Base-by-base conservation (phyloP, 2,113 vertebrate genomes). In the Cyprinodon variegatus region DNA sequence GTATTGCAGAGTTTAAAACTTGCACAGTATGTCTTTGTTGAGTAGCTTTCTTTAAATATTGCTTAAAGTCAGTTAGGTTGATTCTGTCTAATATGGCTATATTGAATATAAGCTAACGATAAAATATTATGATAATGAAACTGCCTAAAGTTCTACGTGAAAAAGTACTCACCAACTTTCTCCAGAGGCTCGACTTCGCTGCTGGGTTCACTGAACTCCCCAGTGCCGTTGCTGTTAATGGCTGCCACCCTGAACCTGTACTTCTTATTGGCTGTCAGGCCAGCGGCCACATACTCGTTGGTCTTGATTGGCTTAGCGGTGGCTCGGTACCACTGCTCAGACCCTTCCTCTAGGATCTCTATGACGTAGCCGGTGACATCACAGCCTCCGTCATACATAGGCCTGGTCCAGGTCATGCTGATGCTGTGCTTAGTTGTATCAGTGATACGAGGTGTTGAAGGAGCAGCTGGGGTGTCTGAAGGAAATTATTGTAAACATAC, bases 351-450 rank as follows among this genome's bases (percentile, higher is more conserved):
- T 74, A 97, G 94, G 93, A 99, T 97, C 90, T 99, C 97, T 81
- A 99, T 94, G 67, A 99, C 83, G 1, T 99, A 99, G 62, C 98
- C 97, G 17, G 91, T 90, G 78, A 99, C 96, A 62, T 98, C 95
- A 75, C 95, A 90, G 61, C 98, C 97, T 20, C 98, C 98, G 0
- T 99, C 98, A 2, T 99, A 99, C 87, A 95, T 97, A 61, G 98
- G 97, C 82, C 96, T 95, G 74, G 97, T 98, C 98, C 98, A 99
- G 50, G 94, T 95, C 93, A 99, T 94, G 85, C 94, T 97, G 86
- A 99, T 97, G 92, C 97, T 99, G 81, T 95, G 95, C 86, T 96
- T 97, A 68, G 97, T 97, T 45, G 97, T 97, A 89, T 99, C 97
- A 11, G 95, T 96, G 91, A 98, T 95, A 86, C 96, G 96, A 82